Evolutionary conservation across 2,888 invertebrate species (phyloP), one percentile per base, ranked within the genome.

Genomic region (Meta bourneti): DNA sequence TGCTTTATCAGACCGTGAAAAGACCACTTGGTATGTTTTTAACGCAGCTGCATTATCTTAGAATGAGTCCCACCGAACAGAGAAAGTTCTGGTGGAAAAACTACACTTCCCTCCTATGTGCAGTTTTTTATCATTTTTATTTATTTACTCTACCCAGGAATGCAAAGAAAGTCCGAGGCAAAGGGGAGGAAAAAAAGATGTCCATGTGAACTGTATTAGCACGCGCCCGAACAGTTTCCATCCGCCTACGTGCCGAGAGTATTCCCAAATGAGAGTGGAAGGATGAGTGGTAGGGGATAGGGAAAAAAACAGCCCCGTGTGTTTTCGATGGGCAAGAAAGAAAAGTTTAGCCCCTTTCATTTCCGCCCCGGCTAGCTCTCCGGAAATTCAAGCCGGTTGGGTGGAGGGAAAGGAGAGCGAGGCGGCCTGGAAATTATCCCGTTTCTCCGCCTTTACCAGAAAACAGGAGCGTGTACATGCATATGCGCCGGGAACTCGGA

Each of bases 301-400:
- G 52, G 49, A 49, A 79, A 79, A 79, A 49, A 34, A 77, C 52
- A 34, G 34, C 34, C 51, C 13, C 49, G n/a, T 49, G 49, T 80
- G 75, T 78, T 51, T 70, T 70, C 16, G 84, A 7, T 34, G 49
- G 19, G 74, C 74, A 49, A 83, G 71, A 71, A 86, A 80, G 80
- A 80, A 88, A 74, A 82, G 51, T 74, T 84, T 71, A 74, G 84
- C 49, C 72, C 71, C 84, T 90, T 90, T 90, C 90, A 90, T 90
- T 90, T 90, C 90, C 84, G 90, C 54, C 74, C 78, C 13, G 34
- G 69, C 8, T 19, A 51, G 83, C 20, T 48, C 83, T 90, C 90
- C 90, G 90, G 90, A 90, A 90, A 90, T 90, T 90, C 90, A 83
- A 83, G 83, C 82, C 69, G 89, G 69, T 49, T n/a, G 16, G 34